phyloP scores from a whole-genome alignment of 2,888 invertebrate species.

The Gortyna flavago region DNA sequence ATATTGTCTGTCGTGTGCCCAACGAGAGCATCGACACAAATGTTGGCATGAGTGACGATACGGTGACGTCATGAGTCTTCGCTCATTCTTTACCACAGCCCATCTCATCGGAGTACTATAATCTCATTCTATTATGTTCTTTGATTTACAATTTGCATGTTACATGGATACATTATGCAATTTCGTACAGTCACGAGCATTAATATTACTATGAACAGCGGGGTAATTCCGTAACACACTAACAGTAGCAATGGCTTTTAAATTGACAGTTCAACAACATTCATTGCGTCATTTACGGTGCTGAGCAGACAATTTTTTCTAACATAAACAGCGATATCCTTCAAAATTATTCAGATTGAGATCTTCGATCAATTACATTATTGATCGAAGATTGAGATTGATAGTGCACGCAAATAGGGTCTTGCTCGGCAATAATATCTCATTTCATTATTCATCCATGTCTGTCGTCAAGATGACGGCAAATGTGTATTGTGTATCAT shows the following conservation, averaged over 20 bases:
- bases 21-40: background rate
- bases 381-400: too few relatives aligned
- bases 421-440: too few relatives aligned
- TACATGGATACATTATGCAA: conserved; percentile 5
- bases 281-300: background rate
- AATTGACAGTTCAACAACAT: background rate
- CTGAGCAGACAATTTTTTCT: background rate
- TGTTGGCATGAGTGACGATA: conserved; percentile 24
- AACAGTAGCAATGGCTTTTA: background rate
- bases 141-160: conserved; percentile 8
- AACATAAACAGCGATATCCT: background rate
- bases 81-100: conserved; percentile 24
- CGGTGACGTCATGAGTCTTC: conserved; percentile 35
- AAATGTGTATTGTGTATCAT: background rate
- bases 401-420: too few relatives aligned
- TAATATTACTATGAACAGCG: background rate
- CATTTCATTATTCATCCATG: background rate
- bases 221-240: background rate
- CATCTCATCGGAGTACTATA: conserved; percentile 12
- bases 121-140: conserved; percentile 1
- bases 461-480: background rate
- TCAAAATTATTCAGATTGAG: background rate
- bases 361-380: too few relatives aligned
- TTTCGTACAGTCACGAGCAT: background rate
- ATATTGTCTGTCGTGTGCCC: conserved; percentile 23